These are phyloP conservation scores for Montifringilla adamsi DNA, from an alignment of 2,113 vertebrate species.

Conservation along the genomic window DNA sequence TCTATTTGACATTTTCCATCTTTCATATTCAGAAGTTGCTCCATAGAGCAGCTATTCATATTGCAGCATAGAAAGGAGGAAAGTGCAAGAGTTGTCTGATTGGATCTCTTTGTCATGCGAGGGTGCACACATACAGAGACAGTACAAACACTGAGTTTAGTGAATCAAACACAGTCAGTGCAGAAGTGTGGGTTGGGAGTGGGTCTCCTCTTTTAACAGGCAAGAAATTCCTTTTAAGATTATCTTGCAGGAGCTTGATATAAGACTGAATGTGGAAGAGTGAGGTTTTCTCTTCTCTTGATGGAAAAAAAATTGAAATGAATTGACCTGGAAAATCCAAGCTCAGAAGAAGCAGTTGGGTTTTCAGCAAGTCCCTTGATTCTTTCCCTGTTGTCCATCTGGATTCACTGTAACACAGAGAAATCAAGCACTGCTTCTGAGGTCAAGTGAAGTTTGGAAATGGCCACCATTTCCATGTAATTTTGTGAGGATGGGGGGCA, in stretches of 20 bases:
- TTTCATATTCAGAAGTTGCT: neutral
- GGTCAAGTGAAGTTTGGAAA: neutral
- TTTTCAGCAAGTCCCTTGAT: constrained; percentile 26
- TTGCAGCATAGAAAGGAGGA: neutral
- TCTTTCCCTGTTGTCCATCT: constrained; percentile 7
- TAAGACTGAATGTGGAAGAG: neutral
- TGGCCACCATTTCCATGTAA: neutral
- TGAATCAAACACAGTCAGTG: neutral
- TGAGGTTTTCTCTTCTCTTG: neutral
- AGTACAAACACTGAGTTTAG: neutral
- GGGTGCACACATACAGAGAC: neutral
- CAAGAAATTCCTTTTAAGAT: neutral
- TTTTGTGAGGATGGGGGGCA: neutral
- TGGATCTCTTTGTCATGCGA: neutral
- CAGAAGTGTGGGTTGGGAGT: neutral
- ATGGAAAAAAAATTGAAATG: neutral
- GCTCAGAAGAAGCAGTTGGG: neutral
- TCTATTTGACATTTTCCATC: neutral
- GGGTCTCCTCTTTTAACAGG: neutral
- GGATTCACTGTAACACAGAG: neutral
- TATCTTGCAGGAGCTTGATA: neutral
- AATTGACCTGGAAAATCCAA: constrained; percentile 37
- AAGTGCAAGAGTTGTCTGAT: neutral
- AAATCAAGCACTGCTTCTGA: neutral
- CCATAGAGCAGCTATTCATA: neutral